Evolutionary conservation across 2,888 invertebrate species (phyloP), one percentile per base, ranked within the genome.

Genomic region (Zaprionus lineosus): DNA sequence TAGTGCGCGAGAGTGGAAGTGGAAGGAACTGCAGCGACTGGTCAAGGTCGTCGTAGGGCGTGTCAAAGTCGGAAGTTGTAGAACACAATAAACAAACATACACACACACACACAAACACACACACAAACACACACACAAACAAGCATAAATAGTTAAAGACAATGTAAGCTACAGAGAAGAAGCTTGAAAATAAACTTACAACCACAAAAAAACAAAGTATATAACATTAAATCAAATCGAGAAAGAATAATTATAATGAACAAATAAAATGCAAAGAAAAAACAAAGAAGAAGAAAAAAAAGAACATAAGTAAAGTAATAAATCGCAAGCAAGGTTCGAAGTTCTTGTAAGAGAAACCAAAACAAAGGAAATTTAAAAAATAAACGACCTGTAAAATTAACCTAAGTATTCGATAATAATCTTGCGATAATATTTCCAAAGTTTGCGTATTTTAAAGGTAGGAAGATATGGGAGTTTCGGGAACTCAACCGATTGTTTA

Each of bases 111-210:
- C n/a, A n/a, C n/a, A n/a, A n/a, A n/a, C n/a, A n/a, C n/a, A n/a
- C n/a, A n/a, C n/a, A n/a, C n/a, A n/a, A n/a, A n/a, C n/a, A n/a
- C n/a, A n/a, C n/a, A n/a, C n/a, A n/a, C 58, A 53, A 50, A 61
- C 58, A 60, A 69, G 53, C 58, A 56, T 48, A 51, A 36, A 58
- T 72, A 81, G 78, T 81, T 75, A 81, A 81, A 66, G 60, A 60
- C 67, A 77, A 75, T 75, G 71, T 65, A 70, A 37, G 41, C 36
- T 56, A 41, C 63, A 55, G 28, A 29, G 46, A 44, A 56, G 9
- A 46, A 37, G 58, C 62, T 55, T 48, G 28, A 62, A 51, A 29
- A 18, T 28, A 48, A 24, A 53, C n/a, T n/a, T n/a, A n/a, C n/a
- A n/a, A n/a, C n/a, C n/a, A n/a, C n/a, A n/a, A n/a, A n/a, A n/a